phyloP scores from a whole-genome alignment of 2,797 vertebrate genomes.

The Carduelis carduelis region DNA sequence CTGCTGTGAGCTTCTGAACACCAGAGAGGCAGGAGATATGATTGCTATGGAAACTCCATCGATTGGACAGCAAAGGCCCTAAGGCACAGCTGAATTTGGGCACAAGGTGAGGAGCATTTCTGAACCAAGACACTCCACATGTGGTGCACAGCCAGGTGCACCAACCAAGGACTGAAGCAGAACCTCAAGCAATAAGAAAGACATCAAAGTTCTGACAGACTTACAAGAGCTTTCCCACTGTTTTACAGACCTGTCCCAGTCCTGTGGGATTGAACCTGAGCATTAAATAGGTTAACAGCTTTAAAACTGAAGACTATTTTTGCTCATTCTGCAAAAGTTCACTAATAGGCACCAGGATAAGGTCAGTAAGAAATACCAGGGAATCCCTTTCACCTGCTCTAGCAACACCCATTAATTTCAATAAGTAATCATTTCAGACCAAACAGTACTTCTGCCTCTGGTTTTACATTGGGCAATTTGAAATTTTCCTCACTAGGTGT shows the following conservation, averaged over 20 bases:
- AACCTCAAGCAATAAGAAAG: neutral
- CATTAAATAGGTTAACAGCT: neutral
- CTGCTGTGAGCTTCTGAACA: neutral
- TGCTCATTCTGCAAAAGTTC: neutral
- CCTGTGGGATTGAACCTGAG: neutral
- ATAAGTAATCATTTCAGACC: neutral
- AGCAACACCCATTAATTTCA: neutral
- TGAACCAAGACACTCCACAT: neutral
- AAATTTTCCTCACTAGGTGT: constrained; percentile 11
- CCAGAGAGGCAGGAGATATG: neutral
- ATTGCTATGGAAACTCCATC: rapidly evolving
- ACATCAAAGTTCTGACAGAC: neutral
- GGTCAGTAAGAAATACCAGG: neutral
- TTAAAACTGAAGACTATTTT: neutral
- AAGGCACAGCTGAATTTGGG: neutral
- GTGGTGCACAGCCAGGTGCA: rapidly evolving
- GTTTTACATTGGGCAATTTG: neutral
- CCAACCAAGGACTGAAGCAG: neutral
- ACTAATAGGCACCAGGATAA: rapidly evolving
- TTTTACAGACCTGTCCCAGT: neutral
- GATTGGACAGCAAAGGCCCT: neutral
- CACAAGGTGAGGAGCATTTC: neutral
- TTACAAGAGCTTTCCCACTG: neutral
- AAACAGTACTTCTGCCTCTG: neutral
- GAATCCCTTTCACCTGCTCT: neutral